phyloP scores from a whole-genome alignment of 2,113 vertebrate species.

The Muscicapa adusta region DNA sequence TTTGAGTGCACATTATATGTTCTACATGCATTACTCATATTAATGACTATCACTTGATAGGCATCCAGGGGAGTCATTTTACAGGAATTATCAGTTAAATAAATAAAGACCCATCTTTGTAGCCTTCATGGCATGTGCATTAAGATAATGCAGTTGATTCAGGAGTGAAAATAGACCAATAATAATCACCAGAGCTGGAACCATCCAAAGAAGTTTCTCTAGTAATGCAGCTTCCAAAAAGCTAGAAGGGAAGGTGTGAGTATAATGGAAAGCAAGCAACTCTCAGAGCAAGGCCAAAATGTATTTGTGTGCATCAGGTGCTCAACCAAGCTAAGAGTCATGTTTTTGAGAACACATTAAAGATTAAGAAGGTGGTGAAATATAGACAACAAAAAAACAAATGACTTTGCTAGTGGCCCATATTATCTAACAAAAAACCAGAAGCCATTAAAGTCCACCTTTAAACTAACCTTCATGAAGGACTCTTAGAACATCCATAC shows the following conservation, averaged over 20 bases:
- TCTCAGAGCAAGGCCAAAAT: neutral
- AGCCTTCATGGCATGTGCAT: neutral
- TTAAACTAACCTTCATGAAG: neutral
- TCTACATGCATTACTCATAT: neutral
- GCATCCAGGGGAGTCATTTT: neutral
- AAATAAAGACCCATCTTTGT: neutral
- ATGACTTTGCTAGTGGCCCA: neutral
- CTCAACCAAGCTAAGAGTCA: neutral
- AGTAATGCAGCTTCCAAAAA: neutral
- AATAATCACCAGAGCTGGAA: neutral
- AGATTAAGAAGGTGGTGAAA: neutral
- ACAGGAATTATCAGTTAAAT: neutral
- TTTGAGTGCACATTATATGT: constrained; percentile 2
- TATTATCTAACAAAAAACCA: neutral
- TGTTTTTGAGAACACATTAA: neutral
- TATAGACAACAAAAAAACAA: neutral
- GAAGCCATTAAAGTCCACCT: neutral
- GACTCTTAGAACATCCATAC: neutral
- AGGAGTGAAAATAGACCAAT: neutral
- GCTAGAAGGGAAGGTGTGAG: neutral
- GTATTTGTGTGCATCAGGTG: neutral
- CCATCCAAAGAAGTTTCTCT: neutral
- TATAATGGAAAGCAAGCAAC: neutral
- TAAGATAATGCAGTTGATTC: neutral
- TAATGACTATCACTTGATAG: neutral